Conservation (phyloP, 2,113 vertebrate species). For the Seriola quinqueradiata region DNA sequence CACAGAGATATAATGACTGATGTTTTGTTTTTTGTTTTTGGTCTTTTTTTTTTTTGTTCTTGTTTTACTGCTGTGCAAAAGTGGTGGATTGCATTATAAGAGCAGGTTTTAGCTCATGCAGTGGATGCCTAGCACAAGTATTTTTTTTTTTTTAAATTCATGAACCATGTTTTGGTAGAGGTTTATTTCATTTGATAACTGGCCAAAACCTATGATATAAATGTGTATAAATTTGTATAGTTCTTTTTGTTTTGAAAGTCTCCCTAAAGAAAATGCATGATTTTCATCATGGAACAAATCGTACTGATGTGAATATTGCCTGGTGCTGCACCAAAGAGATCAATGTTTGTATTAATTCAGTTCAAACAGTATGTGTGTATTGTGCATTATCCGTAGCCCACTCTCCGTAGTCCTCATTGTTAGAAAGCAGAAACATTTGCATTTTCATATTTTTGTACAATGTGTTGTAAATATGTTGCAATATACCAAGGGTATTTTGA, state of each 20-base stretch:
- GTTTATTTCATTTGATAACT: constrained; percentile 63
- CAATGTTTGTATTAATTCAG: constrained; percentile 43
- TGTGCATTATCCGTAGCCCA: constrained; percentile 12
- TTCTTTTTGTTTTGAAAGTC: constrained; percentile 56
- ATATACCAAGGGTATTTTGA: constrained; percentile 82
- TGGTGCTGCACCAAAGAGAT: constrained; percentile 26
- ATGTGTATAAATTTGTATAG: constrained; percentile 83
- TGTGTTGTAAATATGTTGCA: constrained; percentile 86
- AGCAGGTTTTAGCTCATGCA: constrained; percentile 28
- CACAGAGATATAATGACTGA: constrained; percentile 68
- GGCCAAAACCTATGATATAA: constrained; percentile 45
- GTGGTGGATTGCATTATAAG: constrained; percentile 29
- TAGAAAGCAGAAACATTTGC: constrained; percentile 45
- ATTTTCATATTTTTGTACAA: constrained; percentile 83
- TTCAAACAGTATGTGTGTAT: neutral
- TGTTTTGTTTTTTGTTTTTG: constrained; percentile 26
- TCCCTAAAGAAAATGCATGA: constrained; percentile 57
- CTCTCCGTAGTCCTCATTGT: constrained; percentile 37
- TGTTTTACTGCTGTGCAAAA: constrained; percentile 32
- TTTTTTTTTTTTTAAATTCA: constrained; percentile 37
- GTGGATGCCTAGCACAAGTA: constrained; percentile 52
- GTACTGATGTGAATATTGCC: constrained; percentile 53
- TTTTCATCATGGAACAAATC: constrained; percentile 35
- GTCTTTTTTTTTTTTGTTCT: constrained; percentile 5
- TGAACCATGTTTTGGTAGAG: constrained; percentile 65